A percentile compares a stretch with the other conserved stretches of the same genome.
These are phyloP conservation scores for Drosophila cardini DNA, from an alignment of 1,140 invertebrate species.

Conservation along the genomic window DNA sequence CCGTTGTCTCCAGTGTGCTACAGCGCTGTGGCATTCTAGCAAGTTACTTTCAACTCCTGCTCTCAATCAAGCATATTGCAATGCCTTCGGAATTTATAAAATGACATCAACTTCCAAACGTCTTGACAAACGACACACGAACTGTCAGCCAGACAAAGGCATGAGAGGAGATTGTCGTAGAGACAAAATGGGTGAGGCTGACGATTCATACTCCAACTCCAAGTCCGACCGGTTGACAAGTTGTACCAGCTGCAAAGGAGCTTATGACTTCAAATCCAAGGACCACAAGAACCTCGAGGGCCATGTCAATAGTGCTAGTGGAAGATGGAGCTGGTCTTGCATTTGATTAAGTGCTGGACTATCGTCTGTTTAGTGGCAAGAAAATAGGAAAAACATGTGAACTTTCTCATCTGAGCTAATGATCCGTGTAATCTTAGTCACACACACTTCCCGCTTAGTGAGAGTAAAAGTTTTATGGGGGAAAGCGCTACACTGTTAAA, in stretches of 20 bases:
- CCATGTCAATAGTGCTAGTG: not conserved
- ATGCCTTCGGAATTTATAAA: slow-evolving; percentile 42
- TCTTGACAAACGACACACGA: slow-evolving; percentile 39
- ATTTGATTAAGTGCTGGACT: slow-evolving; percentile 81
- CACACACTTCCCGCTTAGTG: too few species aligned
- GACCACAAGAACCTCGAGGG: not conserved
- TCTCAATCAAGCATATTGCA: slow-evolving; percentile 70
- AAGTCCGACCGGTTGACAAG: not conserved
- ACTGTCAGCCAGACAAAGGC: not conserved
- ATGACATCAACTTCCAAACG: slow-evolving; percentile 22
- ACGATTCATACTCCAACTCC: not conserved
- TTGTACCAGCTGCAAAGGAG: slow-evolving; percentile 17
- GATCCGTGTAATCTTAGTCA: slow-evolving; percentile 73
- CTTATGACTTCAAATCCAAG: not conserved
- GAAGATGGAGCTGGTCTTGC: slow-evolving; percentile 44
- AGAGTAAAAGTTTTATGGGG: not conserved
- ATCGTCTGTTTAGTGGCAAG: slow-evolving; percentile 50
- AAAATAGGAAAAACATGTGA: slow-evolving; percentile 67
- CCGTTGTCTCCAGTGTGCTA: not conserved
- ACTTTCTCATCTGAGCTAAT: slow-evolving; percentile 81
- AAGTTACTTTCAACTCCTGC: slow-evolving; percentile 27
- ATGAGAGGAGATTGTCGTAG: not conserved
- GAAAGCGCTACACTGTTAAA: slow-evolving; percentile 35
- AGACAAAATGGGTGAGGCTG: not conserved
- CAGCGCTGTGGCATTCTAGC: slow-evolving; percentile 1